Conservation (phyloP, 2,888 invertebrate genomes). For the Morpho helenor region DNA sequence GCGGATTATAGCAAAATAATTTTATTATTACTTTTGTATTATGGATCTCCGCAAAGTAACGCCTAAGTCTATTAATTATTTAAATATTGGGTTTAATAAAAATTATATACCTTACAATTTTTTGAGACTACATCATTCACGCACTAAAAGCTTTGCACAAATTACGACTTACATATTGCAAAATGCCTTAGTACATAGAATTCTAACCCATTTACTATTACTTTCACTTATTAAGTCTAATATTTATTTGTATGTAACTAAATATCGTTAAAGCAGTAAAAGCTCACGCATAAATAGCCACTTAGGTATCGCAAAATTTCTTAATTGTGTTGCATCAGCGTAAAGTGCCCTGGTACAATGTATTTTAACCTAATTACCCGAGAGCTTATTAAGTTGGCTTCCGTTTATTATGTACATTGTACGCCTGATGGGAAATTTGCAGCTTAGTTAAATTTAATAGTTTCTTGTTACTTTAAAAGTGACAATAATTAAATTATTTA, state of each 20-base stretch:
- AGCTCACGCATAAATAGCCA: not conserved
- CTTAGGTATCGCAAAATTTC: slow-evolving; percentile 33
- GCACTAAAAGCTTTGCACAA: too few species aligned
- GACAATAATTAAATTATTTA: slow-evolving; percentile 1
- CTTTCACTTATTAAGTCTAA: not conserved
- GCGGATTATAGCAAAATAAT: too few species aligned
- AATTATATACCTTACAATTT: too few species aligned
- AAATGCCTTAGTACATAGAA: too few species aligned
- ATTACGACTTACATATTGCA: too few species aligned
- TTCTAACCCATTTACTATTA: too few species aligned
- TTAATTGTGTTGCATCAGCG: slow-evolving; percentile 33
- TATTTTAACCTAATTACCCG: slow-evolving; percentile 45
- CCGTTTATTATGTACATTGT: slow-evolving; percentile 27
- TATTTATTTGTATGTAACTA: not conserved
- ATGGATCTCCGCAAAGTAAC: too few species aligned
- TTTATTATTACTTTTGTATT: too few species aligned
- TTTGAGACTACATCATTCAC: too few species aligned
- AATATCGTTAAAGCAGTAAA: not conserved
- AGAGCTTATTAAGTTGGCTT: slow-evolving; percentile 40
- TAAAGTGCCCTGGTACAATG: slow-evolving; percentile 35
- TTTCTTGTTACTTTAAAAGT: slow-evolving; percentile 21
- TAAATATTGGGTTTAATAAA: too few species aligned
- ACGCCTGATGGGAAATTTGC: slow-evolving; percentile 26
- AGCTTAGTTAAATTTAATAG: slow-evolving; percentile 26
- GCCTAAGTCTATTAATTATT: too few species aligned